Evolutionary conservation across 2,888 invertebrate genomes (phyloP), one percentile per base, ranked within the genome.

Genomic region (Andricus quercusramuli): DNA sequence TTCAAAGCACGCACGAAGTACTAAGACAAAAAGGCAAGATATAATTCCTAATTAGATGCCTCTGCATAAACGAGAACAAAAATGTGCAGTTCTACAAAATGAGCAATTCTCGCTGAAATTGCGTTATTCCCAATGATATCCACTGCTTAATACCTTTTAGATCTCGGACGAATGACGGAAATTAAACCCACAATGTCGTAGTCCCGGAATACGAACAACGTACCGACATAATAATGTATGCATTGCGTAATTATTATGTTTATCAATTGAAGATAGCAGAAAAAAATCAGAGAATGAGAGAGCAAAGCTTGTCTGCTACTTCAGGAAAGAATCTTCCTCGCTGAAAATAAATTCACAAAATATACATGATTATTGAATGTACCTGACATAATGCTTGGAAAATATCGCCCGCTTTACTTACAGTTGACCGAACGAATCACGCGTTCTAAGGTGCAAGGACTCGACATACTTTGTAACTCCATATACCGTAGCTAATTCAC

Each of bases 401-500:
- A 67, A 9, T n/a, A 66, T 66, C 20, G 56, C 20, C 66, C 32
- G 29, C 32, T 20, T 82, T 78, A 80, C 77, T 80, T 82, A 44
- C 70, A 25, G 29, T 29, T n/a, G 25, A 9, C 47, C 47, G 77
- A 51, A 77, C 25, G 29, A 59, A 77, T 82, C 78, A 78, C 78
- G 78, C 77, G 68, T 80, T 78, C 6, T 20, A 70, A 17, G n/a
- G 87, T 85, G 85, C 88, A 83, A 83, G 85, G n/a, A 56, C 56
- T n/a, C n/a, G n/a, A n/a, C 83, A 83, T 86, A 89, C 89, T 88
- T 89, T 89, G 86, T 88, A 88, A 88, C 88, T 86, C 86, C 88
- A 86, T 88, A 86, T 84, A 88, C 88, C 89, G 86, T 89, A 87
- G 88, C 89, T 88, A 91, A 91, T 90, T 89, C 90, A 89, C 91